A percentile compares a stretch with the other conserved stretches of the same genome.
phyloP scores from a whole-genome alignment of 2,797 vertebrate genomes.

The Mormyrus proboscirostris region DNA sequence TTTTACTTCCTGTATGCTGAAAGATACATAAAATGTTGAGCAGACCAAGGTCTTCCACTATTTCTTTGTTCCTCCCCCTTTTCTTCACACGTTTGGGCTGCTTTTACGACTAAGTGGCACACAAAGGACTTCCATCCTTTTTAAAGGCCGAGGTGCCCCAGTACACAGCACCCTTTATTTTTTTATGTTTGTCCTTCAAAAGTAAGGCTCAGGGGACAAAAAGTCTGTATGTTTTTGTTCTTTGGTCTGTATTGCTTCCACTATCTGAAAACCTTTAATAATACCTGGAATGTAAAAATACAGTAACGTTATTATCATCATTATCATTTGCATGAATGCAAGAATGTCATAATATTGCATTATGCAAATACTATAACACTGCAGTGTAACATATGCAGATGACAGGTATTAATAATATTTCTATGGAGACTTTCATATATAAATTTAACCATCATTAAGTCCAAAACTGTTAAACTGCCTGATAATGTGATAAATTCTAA shows the following conservation, averaged over 20 bases:
- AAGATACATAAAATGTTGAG: not conserved
- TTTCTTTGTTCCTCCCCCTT: not conserved
- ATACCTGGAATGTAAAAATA: not conserved
- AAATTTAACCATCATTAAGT: conserved; percentile 50
- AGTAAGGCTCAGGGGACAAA: not conserved
- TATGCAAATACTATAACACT: too few relatives aligned
- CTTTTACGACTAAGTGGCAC: not conserved
- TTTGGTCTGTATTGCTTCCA: not conserved
- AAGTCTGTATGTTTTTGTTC: not conserved
- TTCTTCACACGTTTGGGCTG: not conserved
- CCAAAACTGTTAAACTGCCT: conserved; percentile 33
- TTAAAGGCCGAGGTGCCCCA: not conserved
- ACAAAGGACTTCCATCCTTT: not conserved
- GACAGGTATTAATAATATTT: not conserved
- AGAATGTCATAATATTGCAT: not conserved
- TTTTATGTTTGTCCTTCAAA: not conserved
- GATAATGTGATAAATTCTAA: conserved; percentile 27
- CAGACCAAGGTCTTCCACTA: not conserved
- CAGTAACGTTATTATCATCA: not conserved
- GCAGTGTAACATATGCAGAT: not conserved
- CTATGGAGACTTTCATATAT: conserved; percentile 45
- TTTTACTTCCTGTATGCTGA: not conserved
- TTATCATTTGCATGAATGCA: not conserved
- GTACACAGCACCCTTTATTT: not conserved
- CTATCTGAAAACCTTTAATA: not conserved